A percentile compares a stretch with the other conserved stretches of the same genome.
These are phyloP conservation scores for Hylomyscus alleni DNA, from an alignment of 2,797 vertebrate genomes.

Conservation along the genomic window DNA sequence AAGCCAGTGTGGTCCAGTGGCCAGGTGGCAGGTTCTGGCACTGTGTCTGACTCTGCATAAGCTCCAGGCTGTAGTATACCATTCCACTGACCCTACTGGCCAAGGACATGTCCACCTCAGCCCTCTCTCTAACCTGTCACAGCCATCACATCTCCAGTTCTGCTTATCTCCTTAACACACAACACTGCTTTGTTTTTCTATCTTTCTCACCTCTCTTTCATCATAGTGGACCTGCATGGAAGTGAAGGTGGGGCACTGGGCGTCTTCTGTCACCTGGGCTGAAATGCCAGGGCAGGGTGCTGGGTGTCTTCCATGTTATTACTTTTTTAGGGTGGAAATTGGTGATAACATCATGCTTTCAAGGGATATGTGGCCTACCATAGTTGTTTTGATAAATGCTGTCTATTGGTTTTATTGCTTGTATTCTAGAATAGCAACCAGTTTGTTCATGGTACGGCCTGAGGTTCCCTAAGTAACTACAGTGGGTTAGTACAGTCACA, in stretches of 20 bases:
- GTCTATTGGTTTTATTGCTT: conserved; percentile 39
- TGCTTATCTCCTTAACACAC: not conserved
- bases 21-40: not conserved
- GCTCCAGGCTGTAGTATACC: not conserved
- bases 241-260: not conserved
- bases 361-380: not conserved
- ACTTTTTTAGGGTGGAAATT: conserved; percentile 23
- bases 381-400: conserved; percentile 8
- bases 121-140: not conserved
- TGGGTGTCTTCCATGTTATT: not conserved
- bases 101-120: not conserved
- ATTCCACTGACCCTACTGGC: too few species aligned
- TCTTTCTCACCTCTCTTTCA: not conserved
- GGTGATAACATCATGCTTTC: conserved; percentile 17
- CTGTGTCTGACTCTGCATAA: not conserved
- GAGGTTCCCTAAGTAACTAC: not conserved
- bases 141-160: not conserved
- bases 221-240: not conserved
- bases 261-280: not conserved
- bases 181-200: not conserved
- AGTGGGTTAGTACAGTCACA: not conserved
- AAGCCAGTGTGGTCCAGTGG: not conserved
- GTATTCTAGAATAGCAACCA: conserved; percentile 23
- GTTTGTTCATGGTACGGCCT: conserved; percentile 47
- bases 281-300: not conserved